Evolutionary conservation across 2,888 invertebrate species (phyloP).

Genomic region (Drosophila mimetica): DNA sequence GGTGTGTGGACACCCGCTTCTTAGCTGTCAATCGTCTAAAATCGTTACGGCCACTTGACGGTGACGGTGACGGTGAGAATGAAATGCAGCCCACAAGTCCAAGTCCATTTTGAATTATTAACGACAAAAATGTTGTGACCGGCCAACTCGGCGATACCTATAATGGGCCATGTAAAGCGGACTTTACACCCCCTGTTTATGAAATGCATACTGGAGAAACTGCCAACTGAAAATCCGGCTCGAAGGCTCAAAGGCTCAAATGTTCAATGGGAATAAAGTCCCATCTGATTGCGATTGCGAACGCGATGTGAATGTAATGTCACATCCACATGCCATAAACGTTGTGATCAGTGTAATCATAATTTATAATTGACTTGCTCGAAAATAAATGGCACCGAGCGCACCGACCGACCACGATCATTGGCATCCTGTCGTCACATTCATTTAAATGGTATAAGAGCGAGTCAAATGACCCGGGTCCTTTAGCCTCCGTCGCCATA

Average conservation of each 20-base stretch:
- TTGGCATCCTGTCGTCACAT: slow-evolving; percentile 83
- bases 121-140: slow-evolving; percentile 66
- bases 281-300: background rate
- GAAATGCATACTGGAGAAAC: too few species aligned
- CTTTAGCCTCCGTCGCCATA: slow-evolving; percentile 1
- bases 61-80: slow-evolving; percentile 51
- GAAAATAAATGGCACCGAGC: slow-evolving; percentile 66
- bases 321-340: slow-evolving; percentile 30
- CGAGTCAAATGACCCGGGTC: slow-evolving; percentile 40
- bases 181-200: slow-evolving; percentile 1
- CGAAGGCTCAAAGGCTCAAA: background rate
- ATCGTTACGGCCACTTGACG: slow-evolving; percentile 68
- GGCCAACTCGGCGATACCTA: slow-evolving; percentile 35
- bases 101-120: slow-evolving; percentile 68
- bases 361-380: slow-evolving; percentile 81
- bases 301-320: slow-evolving; percentile 29
- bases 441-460: slow-evolving; percentile 78
- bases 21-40: slow-evolving; percentile 72
- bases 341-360: slow-evolving; percentile 50
- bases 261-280: background rate
- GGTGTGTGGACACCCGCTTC: slow-evolving; percentile 70
- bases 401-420: slow-evolving; percentile 60
- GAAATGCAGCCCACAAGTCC: slow-evolving; percentile 51
- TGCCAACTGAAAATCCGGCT: background rate
- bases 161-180: slow-evolving; percentile 13